phyloP scores from a whole-genome alignment of 64 coral and sea anemone genomes.

The Montipora sp. region DNA sequence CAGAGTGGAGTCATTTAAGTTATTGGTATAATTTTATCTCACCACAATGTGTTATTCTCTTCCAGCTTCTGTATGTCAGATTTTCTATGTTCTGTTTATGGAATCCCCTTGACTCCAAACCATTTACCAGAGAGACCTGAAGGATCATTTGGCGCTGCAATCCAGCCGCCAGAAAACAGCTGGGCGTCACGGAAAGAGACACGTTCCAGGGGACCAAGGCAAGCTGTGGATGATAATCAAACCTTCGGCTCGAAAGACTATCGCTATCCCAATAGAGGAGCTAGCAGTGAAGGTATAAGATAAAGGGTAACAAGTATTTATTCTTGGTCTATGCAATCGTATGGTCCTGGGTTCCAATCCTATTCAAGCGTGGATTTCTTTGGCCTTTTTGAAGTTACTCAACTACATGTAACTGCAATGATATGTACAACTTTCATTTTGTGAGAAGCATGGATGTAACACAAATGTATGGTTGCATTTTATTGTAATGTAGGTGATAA shows the following conservation, averaged over 20 bases:
- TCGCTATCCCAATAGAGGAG: conserved; percentile 29
- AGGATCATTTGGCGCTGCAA: conserved; percentile 66
- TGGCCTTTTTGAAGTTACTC: too few relatives aligned
- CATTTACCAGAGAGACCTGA: conserved; percentile 97
- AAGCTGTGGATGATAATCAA: background rate
- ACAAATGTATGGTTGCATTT: too few relatives aligned
- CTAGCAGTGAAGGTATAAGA: conserved; percentile 7
- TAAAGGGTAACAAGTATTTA: background rate
- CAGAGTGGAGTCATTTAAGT: background rate
- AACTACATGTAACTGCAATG: too few relatives aligned
- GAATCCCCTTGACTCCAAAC: conserved; percentile 69
- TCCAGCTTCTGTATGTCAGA: conserved; percentile 95
- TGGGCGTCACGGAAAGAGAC: background rate
- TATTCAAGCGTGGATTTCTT: too few relatives aligned
- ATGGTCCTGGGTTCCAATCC: too few relatives aligned
- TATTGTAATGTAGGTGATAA: too few relatives aligned
- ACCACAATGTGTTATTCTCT: background rate
- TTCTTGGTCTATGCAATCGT: too few relatives aligned
- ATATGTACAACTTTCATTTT: too few relatives aligned
- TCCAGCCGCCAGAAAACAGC: conserved; percentile 44
- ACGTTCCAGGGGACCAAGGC: background rate
- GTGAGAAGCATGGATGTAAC: too few relatives aligned
- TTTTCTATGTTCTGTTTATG: conserved; percentile 85
- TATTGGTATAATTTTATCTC: too few relatives aligned
- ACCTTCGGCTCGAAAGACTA: conserved; percentile 55